Evolutionary conservation across 2,888 invertebrate species (phyloP).

Genomic region (Teinopalpus imperialis): DNA sequence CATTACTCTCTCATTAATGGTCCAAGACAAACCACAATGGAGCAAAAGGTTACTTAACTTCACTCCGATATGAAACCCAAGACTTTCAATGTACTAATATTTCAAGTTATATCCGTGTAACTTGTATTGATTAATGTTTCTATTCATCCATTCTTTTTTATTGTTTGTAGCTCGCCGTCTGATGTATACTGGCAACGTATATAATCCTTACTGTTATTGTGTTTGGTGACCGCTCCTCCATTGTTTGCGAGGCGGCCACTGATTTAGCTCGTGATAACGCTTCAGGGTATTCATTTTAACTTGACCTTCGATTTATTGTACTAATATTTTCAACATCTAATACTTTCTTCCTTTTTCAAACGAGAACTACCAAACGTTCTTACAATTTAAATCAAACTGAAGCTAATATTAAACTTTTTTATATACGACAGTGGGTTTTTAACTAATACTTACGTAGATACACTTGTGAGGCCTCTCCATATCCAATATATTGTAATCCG

Average conservation of each 20-base stretch:
- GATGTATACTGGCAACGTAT: slow-evolving; percentile 14
- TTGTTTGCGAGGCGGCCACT: slow-evolving; percentile 15
- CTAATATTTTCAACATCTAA: neutral
- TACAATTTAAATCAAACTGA: too few relatives aligned
- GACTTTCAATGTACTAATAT: slow-evolving; percentile 34
- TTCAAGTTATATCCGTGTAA: slow-evolving; percentile 34
- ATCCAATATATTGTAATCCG: slow-evolving; percentile 52
- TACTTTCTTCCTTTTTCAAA: slow-evolving; percentile 8
- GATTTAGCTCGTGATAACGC: slow-evolving; percentile 17
- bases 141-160: slow-evolving; percentile 35
- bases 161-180: slow-evolving; percentile 32
- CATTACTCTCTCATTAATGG: too few relatives aligned
- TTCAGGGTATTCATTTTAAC: slow-evolving; percentile 13
- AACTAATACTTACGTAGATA: neutral
- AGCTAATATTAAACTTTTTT: too few relatives aligned
- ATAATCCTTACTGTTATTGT: slow-evolving; percentile 26
- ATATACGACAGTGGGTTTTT: too few relatives aligned
- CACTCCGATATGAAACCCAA: slow-evolving; percentile 27
- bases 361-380: too few relatives aligned
- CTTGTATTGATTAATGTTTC: slow-evolving; percentile 40
- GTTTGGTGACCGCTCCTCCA: slow-evolving; percentile 15
- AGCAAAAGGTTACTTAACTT: slow-evolving; percentile 1
- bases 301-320: slow-evolving; percentile 11
- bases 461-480: slow-evolving; percentile 43
- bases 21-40: neutral